Percentiles rank a stretch among this genome's conserved stretches.
Evolutionary conservation across 1,140 invertebrate genomes (phyloP).

Genomic region (Drosophila cardini): DNA sequence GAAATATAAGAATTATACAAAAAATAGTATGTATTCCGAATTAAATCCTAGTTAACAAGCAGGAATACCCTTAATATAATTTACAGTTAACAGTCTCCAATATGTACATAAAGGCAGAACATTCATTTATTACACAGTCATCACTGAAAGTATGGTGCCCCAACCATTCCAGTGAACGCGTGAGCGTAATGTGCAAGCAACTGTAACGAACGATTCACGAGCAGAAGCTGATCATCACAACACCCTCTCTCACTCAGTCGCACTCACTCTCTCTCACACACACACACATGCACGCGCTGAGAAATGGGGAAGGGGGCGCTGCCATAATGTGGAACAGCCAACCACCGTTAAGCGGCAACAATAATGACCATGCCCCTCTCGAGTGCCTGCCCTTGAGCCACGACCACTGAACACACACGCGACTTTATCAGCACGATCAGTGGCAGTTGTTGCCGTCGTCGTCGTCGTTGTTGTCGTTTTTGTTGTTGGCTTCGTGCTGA

Average conservation of each 20-base stretch:
- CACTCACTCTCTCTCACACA: constrained; percentile 1
- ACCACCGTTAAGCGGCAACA: constrained; percentile 18
- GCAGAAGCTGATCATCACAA: constrained; percentile 29
- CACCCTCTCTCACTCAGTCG: constrained; percentile 11
- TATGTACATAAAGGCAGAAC: neutral
- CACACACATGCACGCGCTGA: constrained; percentile 8
- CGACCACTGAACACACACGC: constrained; percentile 22
- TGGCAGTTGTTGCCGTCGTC: constrained; percentile 1
- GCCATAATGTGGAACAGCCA: constrained; percentile 22
- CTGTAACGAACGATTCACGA: constrained; percentile 28
- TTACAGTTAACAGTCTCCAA: neutral
- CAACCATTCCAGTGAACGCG: neutral
- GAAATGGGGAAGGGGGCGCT: constrained; percentile 25
- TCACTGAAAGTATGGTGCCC: neutral
- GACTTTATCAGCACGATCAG: constrained; percentile 33
- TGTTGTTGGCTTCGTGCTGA: neutral
- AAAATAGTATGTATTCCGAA: no score
- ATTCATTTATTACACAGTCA: neutral
- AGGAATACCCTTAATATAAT: no score
- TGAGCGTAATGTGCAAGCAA: constrained; percentile 25
- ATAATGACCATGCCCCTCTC: neutral
- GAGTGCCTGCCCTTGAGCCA: constrained; percentile 6
- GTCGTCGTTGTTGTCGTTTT: constrained; percentile 6
- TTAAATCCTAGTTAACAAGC: no score
- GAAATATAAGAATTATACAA: no score